These are phyloP conservation scores for Drosophila merina DNA, from an alignment of 2,888 invertebrate species.

Conservation along the genomic window DNA sequence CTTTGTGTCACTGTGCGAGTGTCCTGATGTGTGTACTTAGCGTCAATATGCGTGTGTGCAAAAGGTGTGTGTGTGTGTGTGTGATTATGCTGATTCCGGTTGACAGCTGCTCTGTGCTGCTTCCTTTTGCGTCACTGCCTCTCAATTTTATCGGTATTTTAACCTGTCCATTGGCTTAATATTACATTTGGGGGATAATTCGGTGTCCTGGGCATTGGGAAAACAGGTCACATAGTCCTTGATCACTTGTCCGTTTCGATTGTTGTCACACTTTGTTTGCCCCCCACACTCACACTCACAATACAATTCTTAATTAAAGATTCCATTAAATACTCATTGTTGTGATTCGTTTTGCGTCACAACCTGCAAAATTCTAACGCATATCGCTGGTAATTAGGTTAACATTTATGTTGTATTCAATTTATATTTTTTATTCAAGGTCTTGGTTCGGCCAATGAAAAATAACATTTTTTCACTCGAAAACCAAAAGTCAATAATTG, in stretches of 20 bases:
- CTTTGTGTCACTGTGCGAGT: slow-evolving; percentile 1
- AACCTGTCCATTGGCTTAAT: slow-evolving; percentile 12
- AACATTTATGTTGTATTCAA: background rate
- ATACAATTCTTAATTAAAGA: background rate
- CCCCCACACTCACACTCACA: background rate
- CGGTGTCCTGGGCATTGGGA: background rate
- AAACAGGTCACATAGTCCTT: background rate
- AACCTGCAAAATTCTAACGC: too few species aligned
- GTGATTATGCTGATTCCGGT: slow-evolving; percentile 29
- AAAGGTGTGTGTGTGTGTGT: background rate
- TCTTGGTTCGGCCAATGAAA: background rate
- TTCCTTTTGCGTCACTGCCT: slow-evolving; percentile 25
- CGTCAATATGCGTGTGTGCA: background rate
- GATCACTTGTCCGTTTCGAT: background rate
- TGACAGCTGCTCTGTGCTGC: slow-evolving; percentile 15
- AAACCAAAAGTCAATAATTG: background rate
- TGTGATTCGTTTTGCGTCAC: background rate
- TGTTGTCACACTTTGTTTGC: slow-evolving; percentile 1
- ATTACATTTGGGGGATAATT: background rate
- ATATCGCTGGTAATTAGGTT: background rate
- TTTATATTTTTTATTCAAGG: background rate
- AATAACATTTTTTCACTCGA: background rate
- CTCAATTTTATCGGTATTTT: slow-evolving; percentile 12
- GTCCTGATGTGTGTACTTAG: slow-evolving; percentile 10
- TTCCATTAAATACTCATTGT: background rate